Percentiles rank a stretch among this genome's conserved stretches.
phyloP scores from a whole-genome alignment of 2,797 vertebrate species.

The Margarornis squamiger region DNA sequence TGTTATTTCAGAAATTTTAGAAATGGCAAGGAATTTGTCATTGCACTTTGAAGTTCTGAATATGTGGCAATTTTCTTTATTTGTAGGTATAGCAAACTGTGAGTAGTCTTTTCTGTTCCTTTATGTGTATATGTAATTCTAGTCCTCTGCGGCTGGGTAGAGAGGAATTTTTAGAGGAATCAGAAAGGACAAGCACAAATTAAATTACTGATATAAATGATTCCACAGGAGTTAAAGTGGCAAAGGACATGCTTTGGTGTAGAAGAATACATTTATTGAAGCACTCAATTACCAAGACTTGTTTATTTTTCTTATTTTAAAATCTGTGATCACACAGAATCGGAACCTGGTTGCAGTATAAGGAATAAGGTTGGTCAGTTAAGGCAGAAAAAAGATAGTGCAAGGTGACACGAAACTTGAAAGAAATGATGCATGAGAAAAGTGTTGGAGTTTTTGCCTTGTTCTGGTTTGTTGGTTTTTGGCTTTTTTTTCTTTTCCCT shows the following conservation, averaged over 20 bases:
- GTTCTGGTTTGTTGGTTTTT: neutral
- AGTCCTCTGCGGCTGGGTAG: neutral
- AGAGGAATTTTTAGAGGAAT: neutral
- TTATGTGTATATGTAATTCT: neutral
- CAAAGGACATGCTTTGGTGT: neutral
- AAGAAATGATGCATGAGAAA: neutral
- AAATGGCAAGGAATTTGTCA: neutral
- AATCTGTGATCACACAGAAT: neutral
- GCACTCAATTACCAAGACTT: neutral
- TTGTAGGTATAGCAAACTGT: neutral
- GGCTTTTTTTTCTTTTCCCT: neutral
- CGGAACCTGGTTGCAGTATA: neutral
- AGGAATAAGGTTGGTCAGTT: neutral
- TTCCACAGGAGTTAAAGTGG: neutral
- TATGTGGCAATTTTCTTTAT: neutral
- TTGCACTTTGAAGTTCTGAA: neutral
- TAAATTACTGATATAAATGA: neutral
- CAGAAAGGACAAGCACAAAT: neutral
- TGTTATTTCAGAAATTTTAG: neutral
- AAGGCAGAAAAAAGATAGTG: neutral
- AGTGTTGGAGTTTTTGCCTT: neutral
- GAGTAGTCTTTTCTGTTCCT: neutral
- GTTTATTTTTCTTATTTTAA: constrained; percentile 8
- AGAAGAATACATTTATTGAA: neutral
- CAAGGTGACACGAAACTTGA: neutral